A percentile compares a stretch with the other conserved stretches of the same genome.
phyloP scores from a whole-genome alignment of 1,140 invertebrate genomes.

The Galleria mellonella region DNA sequence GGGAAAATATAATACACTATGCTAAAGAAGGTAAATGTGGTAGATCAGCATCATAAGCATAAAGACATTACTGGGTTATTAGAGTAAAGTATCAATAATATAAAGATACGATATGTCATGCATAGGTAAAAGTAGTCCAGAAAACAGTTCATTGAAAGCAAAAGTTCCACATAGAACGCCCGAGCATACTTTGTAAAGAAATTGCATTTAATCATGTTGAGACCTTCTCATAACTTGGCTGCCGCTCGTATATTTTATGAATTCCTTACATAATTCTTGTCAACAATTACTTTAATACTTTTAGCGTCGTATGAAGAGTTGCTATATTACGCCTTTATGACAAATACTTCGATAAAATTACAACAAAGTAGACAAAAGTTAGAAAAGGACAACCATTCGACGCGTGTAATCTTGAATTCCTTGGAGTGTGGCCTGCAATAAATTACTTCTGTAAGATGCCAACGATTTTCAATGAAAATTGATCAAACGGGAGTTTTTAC shows the following conservation, averaged over 20 bases:
- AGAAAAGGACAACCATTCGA: neutral
- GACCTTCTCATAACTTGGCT: constrained; percentile 53
- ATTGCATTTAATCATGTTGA: constrained; percentile 66
- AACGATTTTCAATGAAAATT: neutral
- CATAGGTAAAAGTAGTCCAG: constrained; percentile 15
- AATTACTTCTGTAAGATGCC: neutral
- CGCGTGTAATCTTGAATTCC: neutral
- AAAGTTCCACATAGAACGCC: constrained; percentile 49
- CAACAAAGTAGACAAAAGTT: constrained; percentile 6
- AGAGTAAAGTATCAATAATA: too few species aligned
- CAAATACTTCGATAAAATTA: constrained; percentile 44
- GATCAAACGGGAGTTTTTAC: constrained; percentile 1
- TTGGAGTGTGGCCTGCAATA: neutral
- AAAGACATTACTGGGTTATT: too few species aligned
- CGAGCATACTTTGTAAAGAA: constrained; percentile 62
- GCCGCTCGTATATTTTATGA: constrained; percentile 58
- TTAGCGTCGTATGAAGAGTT: constrained; percentile 28
- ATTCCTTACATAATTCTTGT: constrained; percentile 56
- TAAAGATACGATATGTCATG: too few species aligned
- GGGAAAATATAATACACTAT: too few species aligned
- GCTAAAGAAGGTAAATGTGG: too few species aligned
- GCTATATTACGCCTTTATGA: constrained; percentile 32
- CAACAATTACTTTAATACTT: constrained; percentile 62
- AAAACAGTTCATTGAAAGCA: constrained; percentile 42
- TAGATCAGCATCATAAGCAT: too few species aligned